Base-by-base conservation (phyloP, 92 coral and sea anemone species). In the Actinostola sp. region DNA sequence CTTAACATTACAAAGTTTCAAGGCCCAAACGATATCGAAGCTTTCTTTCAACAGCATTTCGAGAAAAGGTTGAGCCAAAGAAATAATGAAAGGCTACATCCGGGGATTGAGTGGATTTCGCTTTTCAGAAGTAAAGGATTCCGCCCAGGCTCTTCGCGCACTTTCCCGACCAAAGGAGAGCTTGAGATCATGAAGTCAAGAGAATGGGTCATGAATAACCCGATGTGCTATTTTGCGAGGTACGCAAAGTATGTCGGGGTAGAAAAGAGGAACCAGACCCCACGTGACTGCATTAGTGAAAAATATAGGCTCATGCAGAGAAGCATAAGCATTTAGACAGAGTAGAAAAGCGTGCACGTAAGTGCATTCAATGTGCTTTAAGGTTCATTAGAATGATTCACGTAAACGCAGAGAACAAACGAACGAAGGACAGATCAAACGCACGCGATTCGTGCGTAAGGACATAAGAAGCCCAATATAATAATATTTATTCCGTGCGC, bases 191-290 rank as follows among this genome's bases (percentile, higher is more conserved):
- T 80, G 56, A 80, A 65, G 50, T 54, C 67, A 32, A 72, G 69
- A 55, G 67, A 77, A 13, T 80, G 86, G 86, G 72, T 61, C 25
- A 29, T 16, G 34, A 73, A 63, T 16, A 77, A 65, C 21, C 80
- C 68, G 8, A 8, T 72, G 25, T 43, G 61, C 43, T 56, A 77
- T 59, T 20, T 45, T 46, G 42, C 66, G 51, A 70, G 64, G 63
- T 79, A 75, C 51, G 71, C 84, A 3, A 80, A 80, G 53, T 80
- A 80, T n/a, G 52, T 64, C 19, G 86, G 86, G 23, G 36, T 80
- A 16, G 73, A 80, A 30, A 15, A 29, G 19, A 13, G 66, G 12
- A 25, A 53, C 8, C 29, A 20, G 11, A 53, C 20, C 8, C 21
- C 59, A 1, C 59, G 59, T 53, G 59, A 20, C 27, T 36, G 42